Base-by-base conservation (phyloP, 2,797 vertebrate species). In the Notoglanidium macrostoma region DNA sequence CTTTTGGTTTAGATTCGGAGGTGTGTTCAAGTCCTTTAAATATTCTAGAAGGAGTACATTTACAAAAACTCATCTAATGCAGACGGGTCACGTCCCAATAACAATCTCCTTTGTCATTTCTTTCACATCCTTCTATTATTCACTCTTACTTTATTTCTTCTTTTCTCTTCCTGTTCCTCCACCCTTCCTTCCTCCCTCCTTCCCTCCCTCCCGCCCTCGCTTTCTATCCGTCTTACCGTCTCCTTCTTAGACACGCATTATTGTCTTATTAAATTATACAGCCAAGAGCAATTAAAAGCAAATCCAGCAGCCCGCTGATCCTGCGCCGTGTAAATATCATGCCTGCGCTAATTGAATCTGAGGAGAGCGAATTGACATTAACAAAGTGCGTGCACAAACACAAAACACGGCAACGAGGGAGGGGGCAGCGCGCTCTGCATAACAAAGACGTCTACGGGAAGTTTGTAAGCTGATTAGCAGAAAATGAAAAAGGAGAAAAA, bases 251-350 rank as follows among this genome's bases (percentile, higher is more conserved):
- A 86, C 83, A 83, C 61, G 67, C 77, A 82, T 83, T 84, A 83
- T 68, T 83, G 83, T 89, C 85, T 90, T 85, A 89, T 90, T 88
- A 85, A 86, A 89, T 90, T 85, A 88, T 86, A 70, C 61, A 86
- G 85, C 85, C 59, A 86, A 79, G 83, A 85, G 79, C 84, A 86
- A 88, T 90, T 90, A 89, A 89, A 88, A 88, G 84, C 84, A 65
- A 87, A 76, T 85, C 85, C 84, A 86, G 87, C 85, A 63, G 83
- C 85, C 82, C 70, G 82, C 90, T 87, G 87, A 89, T 85, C 85
- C 82, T 23, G 87, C 87, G 78, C 73, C 88, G 88, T 84, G 89
- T 85, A 91, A 90, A 91, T 91, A 88, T 89, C 89, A 89, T 78
- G 80, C 85, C 79, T 85, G 65, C 46, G 63, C 81, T 89, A 88